phyloP scores from a whole-genome alignment of 2,113 vertebrate genomes.

The Furnarius figulus region DNA sequence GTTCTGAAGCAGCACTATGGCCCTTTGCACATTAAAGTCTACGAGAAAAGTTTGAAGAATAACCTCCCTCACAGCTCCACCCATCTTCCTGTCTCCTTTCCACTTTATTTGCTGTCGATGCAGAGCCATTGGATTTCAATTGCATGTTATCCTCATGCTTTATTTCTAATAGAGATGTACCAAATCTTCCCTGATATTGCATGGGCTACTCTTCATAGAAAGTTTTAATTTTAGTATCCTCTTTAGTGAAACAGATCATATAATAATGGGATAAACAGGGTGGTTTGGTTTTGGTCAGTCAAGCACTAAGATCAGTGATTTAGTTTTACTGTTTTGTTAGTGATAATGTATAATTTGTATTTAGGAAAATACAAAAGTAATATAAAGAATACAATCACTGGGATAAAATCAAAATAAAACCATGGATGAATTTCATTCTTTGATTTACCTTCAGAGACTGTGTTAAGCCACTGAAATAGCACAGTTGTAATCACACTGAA shows the following conservation, averaged over 20 bases:
- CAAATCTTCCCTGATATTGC: background rate
- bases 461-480: background rate
- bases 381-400: background rate
- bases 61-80: background rate
- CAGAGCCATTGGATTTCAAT: background rate
- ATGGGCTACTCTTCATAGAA: background rate
- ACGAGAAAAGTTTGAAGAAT: background rate
- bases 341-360: background rate
- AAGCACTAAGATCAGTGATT: fast-evolving
- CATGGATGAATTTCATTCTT: fast-evolving
- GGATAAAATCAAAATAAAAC: background rate
- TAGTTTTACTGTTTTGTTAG: background rate
- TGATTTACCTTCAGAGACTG: background rate
- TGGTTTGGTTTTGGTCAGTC: background rate
- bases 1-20: background rate
- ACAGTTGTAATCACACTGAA: background rate
- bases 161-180: background rate
- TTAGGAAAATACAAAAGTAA: background rate
- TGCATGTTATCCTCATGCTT: background rate
- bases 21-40: conserved; percentile 5
- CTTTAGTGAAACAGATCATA: background rate
- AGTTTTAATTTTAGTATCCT: background rate
- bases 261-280: background rate
- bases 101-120: background rate
- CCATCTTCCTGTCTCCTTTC: background rate